These are phyloP conservation scores for Hesperia comma DNA, from an alignment of 2,888 invertebrate species.

Conservation along the genomic window DNA sequence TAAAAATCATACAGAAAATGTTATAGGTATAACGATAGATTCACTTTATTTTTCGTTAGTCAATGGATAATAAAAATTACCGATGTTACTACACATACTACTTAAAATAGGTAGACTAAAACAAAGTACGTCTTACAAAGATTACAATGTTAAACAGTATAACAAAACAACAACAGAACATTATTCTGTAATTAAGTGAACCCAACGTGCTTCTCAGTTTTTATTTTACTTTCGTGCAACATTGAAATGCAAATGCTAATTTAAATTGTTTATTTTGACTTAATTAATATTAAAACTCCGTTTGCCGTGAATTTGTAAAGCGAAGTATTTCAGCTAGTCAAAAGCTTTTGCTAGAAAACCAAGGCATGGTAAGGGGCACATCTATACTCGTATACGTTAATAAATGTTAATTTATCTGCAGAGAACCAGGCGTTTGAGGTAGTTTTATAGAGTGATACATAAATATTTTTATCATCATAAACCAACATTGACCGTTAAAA, in stretches of 20 bases:
- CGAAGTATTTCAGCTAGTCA: constrained; percentile 10
- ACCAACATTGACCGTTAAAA: background rate
- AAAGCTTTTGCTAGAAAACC: constrained; percentile 16
- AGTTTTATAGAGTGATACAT: constrained; percentile 22
- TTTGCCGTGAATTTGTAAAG: constrained; percentile 14
- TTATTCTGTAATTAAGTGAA: background rate
- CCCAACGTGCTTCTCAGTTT: background rate
- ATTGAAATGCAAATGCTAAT: constrained; percentile 8
- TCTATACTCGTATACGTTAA: background rate
- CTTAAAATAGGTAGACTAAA: too few relatives aligned
- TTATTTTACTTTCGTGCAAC: background rate
- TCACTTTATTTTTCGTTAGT: too few relatives aligned
- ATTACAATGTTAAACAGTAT: background rate
- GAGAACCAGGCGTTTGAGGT: constrained; percentile 11
- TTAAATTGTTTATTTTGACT: constrained; percentile 11
- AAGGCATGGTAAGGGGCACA: constrained; percentile 7
- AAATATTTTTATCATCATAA: constrained; percentile 13
- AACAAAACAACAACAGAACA: background rate
- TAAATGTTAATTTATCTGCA: constrained; percentile 3
- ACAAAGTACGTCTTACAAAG: too few relatives aligned
- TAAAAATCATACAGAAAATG: too few relatives aligned
- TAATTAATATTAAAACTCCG: constrained; percentile 9
- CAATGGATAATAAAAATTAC: too few relatives aligned
- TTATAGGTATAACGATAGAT: too few relatives aligned
- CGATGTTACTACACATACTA: too few relatives aligned